Conservation (phyloP, 2,888 invertebrate genomes). For the Ophion obscuratus region DNA sequence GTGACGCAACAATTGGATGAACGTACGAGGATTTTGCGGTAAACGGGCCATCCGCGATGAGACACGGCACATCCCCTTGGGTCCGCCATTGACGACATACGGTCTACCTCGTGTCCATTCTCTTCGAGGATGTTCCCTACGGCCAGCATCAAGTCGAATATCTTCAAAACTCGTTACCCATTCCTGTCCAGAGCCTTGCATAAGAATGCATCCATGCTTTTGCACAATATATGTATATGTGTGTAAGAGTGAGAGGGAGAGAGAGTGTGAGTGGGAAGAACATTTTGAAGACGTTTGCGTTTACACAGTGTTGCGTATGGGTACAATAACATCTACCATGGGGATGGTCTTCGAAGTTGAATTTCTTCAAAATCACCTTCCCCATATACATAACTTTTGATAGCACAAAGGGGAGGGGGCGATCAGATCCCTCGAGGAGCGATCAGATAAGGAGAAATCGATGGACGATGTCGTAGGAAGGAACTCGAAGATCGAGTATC, state of each 20-base stretch:
- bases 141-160: slow-evolving; percentile 66
- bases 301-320: background rate
- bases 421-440: slow-evolving; percentile 13
- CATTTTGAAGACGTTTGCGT: background rate
- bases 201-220: slow-evolving; percentile 68
- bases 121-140: slow-evolving; percentile 41
- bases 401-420: slow-evolving; percentile 18
- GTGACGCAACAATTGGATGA: slow-evolving; percentile 8
- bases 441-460: slow-evolving; percentile 58
- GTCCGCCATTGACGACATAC: slow-evolving; percentile 1
- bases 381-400: slow-evolving; percentile 15
- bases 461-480: slow-evolving; percentile 50
- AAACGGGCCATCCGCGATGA: slow-evolving; percentile 17
- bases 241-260: background rate
- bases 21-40: background rate
- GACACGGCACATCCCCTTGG: background rate
- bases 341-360: background rate
- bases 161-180: slow-evolving; percentile 70
- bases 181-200: slow-evolving; percentile 67
- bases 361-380: background rate
- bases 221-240: slow-evolving; percentile 42
- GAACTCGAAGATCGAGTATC: slow-evolving; percentile 10
- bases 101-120: slow-evolving; percentile 16
- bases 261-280: background rate
- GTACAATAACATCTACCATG: background rate